A percentile compares a stretch with the other conserved stretches of the same genome.
Evolutionary conservation across 2,797 vertebrate species (phyloP).

Genomic region (Manis javanica): DNA sequence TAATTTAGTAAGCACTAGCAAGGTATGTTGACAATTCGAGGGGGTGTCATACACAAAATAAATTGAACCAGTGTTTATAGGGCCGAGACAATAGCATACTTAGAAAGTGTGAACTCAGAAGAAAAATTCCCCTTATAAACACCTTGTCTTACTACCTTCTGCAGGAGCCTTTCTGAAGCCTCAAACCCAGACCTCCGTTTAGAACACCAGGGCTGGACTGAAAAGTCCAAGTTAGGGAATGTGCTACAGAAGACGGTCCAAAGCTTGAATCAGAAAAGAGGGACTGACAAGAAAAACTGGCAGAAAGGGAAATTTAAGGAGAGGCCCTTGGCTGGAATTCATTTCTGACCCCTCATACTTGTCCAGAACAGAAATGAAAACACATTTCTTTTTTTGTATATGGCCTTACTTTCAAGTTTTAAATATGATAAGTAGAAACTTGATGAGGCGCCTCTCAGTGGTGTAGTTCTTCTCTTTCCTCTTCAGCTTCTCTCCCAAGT

Average conservation of each 20-base stretch:
- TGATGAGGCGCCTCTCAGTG: not conserved
- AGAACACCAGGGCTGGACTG: not conserved
- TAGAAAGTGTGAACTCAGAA: not conserved
- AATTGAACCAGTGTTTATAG: not conserved
- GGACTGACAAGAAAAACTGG: not conserved
- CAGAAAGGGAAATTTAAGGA: not conserved
- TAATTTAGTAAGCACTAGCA: not conserved
- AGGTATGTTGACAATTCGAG: not conserved
- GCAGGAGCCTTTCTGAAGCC: not conserved
- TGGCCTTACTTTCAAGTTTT: conserved; percentile 71
- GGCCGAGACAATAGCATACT: not conserved
- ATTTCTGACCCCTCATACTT: not conserved
- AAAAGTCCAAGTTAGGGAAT: not conserved
- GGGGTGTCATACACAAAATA: not conserved
- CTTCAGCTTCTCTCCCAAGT: conserved; percentile 9
- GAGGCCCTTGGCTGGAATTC: not conserved
- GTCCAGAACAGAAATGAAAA: conserved; percentile 48
- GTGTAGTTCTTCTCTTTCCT: conserved; percentile 29
- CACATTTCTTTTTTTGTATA: conserved; percentile 21
- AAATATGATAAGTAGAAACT: conserved; percentile 72
- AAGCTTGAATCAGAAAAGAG: conserved; percentile 14
- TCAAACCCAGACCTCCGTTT: not conserved
- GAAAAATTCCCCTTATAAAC: not conserved
- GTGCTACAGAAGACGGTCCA: not conserved
- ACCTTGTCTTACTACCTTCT: not conserved